Conservation (phyloP, 2,113 vertebrate species). For the Erythrocercus mccallii region DNA sequence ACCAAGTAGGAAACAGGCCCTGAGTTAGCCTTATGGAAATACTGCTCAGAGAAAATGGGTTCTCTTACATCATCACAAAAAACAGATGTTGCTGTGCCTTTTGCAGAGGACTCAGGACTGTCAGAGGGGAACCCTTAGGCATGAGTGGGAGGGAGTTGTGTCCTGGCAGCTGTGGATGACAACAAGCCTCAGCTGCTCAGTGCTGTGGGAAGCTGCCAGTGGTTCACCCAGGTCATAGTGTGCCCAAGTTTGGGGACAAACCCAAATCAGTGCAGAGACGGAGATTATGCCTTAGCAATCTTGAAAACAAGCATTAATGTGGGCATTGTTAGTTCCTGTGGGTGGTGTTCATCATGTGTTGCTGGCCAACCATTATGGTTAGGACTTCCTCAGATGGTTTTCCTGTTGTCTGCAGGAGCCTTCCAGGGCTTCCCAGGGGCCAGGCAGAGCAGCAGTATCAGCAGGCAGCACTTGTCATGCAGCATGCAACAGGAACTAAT, state of each 20-base stretch:
- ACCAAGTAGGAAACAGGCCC: neutral
- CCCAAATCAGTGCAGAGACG: neutral
- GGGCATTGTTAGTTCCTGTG: neutral
- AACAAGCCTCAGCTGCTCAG: neutral
- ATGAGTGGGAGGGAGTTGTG: fast-evolving
- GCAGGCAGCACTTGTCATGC: neutral
- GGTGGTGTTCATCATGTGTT: neutral
- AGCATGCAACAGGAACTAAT: neutral
- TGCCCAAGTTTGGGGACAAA: neutral
- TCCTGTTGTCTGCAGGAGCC: neutral
- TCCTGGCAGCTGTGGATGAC: neutral
- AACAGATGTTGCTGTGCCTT: neutral
- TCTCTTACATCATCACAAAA: neutral
- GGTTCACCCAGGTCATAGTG: neutral
- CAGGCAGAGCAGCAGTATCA: neutral
- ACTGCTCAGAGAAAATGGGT: neutral
- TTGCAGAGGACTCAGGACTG: neutral
- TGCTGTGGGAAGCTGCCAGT: neutral
- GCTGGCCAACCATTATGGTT: neutral
- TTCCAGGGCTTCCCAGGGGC: neutral
- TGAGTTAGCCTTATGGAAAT: neutral
- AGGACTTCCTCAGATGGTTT: neutral
- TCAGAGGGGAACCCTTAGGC: neutral
- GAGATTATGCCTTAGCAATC: neutral
- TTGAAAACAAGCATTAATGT: neutral